A percentile compares a stretch with the other conserved stretches of the same genome.
Conservation (phyloP, 2,888 invertebrate species). For the Melieria picta region DNA sequence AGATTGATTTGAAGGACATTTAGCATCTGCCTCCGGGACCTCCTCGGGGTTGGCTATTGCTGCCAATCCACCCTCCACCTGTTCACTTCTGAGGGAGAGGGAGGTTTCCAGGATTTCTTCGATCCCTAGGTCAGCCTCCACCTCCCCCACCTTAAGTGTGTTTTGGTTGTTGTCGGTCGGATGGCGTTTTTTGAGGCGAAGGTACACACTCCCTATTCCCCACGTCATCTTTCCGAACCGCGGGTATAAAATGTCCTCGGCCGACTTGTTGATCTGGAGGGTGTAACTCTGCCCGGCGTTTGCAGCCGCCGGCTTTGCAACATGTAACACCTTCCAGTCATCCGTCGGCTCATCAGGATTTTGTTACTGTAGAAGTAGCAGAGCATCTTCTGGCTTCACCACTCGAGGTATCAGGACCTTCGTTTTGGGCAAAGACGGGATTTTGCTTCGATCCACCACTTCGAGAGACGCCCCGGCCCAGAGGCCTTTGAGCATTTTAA, state of each 20-base stretch:
- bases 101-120: too few relatives aligned
- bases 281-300: background rate
- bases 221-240: conserved; percentile 8
- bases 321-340: conserved; percentile 10
- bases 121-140: too few relatives aligned
- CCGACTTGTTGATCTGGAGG: conserved; percentile 11
- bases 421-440: too few relatives aligned
- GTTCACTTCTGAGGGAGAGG: too few relatives aligned
- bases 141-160: background rate
- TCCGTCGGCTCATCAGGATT: conserved; percentile 3
- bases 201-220: background rate
- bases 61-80: too few relatives aligned
- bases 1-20: too few relatives aligned
- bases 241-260: conserved; percentile 7
- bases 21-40: too few relatives aligned
- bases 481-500: too few relatives aligned
- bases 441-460: too few relatives aligned
- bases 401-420: background rate
- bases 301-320: background rate
- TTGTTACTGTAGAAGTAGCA: conserved; percentile 11
- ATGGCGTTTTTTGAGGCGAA: conserved; percentile 12
- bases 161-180: conserved; percentile 8
- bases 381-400: conserved; percentile 11
- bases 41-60: too few relatives aligned
- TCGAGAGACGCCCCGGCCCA: too few relatives aligned